These are phyloP conservation scores for Platorchestia sp. DNA, from an alignment of 1,140 invertebrate genomes.

Conservation along the genomic window DNA sequence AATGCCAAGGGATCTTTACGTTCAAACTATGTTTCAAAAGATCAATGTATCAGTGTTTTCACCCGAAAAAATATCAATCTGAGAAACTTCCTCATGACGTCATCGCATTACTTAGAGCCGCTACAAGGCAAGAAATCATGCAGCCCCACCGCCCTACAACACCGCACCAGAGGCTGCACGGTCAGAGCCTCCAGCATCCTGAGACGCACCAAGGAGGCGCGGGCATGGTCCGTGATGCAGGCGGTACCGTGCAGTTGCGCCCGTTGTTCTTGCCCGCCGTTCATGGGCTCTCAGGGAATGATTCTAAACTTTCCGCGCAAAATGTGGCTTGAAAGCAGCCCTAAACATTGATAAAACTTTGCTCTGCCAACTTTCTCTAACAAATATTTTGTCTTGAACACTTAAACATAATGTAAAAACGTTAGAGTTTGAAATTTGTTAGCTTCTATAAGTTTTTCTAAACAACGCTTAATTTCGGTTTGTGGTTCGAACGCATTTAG, in stretches of 20 bases:
- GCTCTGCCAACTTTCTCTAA: background rate
- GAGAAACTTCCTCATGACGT: too few relatives aligned
- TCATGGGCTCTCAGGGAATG: background rate
- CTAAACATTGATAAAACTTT: background rate
- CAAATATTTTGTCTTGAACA: background rate
- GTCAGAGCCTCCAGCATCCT: background rate
- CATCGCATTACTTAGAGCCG: too few relatives aligned
- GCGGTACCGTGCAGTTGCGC: background rate
- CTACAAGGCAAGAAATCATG: too few relatives aligned
- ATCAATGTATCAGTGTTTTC: too few relatives aligned
- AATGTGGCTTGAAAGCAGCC: background rate
- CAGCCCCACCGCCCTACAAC: too few relatives aligned
- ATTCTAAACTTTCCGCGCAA: background rate
- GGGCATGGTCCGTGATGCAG: background rate
- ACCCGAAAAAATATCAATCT: too few relatives aligned
- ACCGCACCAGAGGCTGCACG: too few relatives aligned
- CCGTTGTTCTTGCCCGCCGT: background rate
- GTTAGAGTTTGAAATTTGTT: background rate
- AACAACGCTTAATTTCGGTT: background rate
- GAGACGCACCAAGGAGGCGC: too few relatives aligned
- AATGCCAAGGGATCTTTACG: too few relatives aligned
- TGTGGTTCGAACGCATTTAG: background rate
- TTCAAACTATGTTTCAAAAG: too few relatives aligned
- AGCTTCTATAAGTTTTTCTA: background rate
- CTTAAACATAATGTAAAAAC: background rate